Conservation (phyloP, 2,113 vertebrate species). For the Eretmochelys imbricata region DNA sequence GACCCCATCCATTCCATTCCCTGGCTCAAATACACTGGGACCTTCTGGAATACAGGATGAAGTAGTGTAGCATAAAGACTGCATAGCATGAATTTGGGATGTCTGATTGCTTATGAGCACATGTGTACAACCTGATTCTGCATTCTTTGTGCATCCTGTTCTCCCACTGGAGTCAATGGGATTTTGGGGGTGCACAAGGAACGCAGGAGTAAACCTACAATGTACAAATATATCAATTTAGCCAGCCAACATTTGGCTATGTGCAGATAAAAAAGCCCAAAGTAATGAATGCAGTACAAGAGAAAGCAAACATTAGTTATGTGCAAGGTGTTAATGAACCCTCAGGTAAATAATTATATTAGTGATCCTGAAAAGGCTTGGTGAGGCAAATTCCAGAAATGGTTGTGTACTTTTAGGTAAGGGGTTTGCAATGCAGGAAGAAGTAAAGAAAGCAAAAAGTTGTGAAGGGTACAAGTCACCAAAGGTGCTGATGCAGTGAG, state of each 20-base stretch:
- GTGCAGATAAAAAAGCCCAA: background rate
- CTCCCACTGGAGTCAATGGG: background rate
- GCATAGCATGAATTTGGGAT: background rate
- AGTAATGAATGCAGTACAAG: background rate
- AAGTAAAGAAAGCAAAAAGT: constrained; percentile 28
- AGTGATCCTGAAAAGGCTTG: background rate
- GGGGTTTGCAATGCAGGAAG: background rate
- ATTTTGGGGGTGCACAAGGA: background rate
- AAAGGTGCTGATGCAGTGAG: constrained; percentile 58
- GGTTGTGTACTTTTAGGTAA: background rate
- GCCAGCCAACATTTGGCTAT: background rate
- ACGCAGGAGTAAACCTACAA: rapidly evolving
- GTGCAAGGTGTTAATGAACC: constrained; percentile 22
- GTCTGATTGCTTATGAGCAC: background rate
- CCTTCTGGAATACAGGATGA: background rate
- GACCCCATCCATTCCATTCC: background rate
- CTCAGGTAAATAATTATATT: constrained; percentile 14
- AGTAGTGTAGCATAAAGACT: background rate
- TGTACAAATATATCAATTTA: constrained; percentile 4
- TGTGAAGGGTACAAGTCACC: background rate
- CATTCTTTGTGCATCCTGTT: background rate
- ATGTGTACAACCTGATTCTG: background rate
- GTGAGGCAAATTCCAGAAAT: background rate
- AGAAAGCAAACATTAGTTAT: background rate
- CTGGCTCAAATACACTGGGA: background rate